A percentile compares a stretch with the other conserved stretches of the same genome.
Conservation (phyloP, 2,888 invertebrate genomes). For the Eupithecia centaureata region DNA sequence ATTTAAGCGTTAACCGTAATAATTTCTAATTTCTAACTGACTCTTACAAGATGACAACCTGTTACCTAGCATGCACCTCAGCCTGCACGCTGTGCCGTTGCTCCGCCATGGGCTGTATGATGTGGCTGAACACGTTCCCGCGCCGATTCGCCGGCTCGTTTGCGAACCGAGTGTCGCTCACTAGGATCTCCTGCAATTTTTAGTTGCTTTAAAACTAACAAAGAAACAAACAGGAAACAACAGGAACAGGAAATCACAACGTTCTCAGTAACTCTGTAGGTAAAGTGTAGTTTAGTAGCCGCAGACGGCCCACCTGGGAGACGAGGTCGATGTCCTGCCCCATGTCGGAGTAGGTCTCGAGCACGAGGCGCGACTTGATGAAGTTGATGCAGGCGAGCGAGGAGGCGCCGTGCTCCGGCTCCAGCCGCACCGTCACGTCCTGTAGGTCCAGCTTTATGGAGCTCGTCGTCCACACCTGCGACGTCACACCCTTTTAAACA, state of each 20-base stretch:
- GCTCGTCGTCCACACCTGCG: conserved; percentile 89
- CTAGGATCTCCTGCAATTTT: conserved; percentile 85
- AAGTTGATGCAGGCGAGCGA: conserved; percentile 95
- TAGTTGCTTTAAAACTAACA: background rate
- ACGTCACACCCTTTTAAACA: no score
- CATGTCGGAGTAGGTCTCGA: conserved; percentile 94
- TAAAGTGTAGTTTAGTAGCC: background rate
- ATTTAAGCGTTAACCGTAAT: background rate
- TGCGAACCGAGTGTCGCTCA: conserved; percentile 89
- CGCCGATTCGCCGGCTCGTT: conserved; percentile 87
- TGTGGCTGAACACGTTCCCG: conserved; percentile 94
- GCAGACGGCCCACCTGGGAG: conserved; percentile 86
- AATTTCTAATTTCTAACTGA: background rate
- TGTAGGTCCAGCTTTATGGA: conserved; percentile 92
- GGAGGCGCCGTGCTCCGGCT: conserved; percentile 81
- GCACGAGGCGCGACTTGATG: conserved; percentile 93
- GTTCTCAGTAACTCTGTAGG: background rate
- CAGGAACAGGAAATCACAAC: no score
- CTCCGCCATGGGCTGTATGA: conserved; percentile 90
- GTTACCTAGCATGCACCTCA: conserved; percentile 86
- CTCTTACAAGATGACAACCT: background rate
- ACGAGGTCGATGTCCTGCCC: conserved; percentile 96
- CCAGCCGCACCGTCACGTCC: conserved; percentile 91
- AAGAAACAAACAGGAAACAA: no score
- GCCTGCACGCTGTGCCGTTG: conserved; percentile 87